Evolutionary conservation across 1,140 invertebrate genomes (phyloP).

Genomic region (Rhopalosiphum padi): DNA sequence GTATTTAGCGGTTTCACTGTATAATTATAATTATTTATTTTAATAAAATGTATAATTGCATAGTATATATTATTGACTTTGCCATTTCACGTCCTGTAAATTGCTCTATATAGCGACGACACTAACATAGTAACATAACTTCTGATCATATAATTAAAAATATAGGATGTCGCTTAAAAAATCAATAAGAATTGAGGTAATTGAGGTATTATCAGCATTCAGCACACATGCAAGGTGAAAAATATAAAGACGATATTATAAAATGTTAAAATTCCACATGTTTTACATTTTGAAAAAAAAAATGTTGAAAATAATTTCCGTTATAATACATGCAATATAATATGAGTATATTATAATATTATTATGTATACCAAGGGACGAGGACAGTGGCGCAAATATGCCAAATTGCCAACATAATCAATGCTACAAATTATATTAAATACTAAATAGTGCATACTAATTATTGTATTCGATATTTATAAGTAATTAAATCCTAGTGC

Average conservation of each 20-base stretch:
- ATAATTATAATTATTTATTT: background rate
- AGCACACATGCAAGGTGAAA: background rate
- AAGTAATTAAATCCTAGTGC: background rate
- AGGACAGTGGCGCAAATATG: background rate
- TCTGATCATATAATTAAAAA: background rate
- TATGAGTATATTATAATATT: background rate
- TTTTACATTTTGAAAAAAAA: background rate
- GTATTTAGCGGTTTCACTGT: too few species aligned
- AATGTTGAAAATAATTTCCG: too few species aligned
- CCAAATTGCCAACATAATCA: too few species aligned
- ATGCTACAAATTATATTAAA: too few species aligned
- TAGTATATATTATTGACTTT: background rate
- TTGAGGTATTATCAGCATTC: too few species aligned
- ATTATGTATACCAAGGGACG: background rate
- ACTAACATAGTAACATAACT: background rate
- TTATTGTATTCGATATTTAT: background rate
- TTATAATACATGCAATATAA: too few species aligned
- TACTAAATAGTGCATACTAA: too few species aligned
- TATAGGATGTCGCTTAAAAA: background rate
- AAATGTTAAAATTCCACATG: background rate
- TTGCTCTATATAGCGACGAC: background rate
- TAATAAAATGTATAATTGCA: background rate
- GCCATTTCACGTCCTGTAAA: background rate
- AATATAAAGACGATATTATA: background rate
- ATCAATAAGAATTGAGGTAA: background rate